Base-by-base conservation (phyloP, 2,888 invertebrate genomes). In the Lasioglossum morio region DNA sequence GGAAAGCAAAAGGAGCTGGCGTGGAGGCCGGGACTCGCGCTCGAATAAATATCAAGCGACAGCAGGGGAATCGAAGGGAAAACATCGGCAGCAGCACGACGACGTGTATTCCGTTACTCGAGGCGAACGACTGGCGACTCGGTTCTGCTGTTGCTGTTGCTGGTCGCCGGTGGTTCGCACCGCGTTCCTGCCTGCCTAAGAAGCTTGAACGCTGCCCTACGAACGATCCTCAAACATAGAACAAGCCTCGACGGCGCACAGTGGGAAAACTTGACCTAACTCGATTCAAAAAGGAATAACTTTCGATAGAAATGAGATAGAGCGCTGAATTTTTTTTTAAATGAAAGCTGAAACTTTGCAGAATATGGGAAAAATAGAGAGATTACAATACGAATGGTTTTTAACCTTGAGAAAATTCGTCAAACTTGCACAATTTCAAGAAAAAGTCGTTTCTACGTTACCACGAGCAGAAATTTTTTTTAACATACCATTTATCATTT, bases 71-170 rank as follows among this genome's bases (percentile, higher is more conserved):
- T 89, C 90, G 88, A 86, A 82, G 90, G 82, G 88, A 91, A 91
- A 91, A 89, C 88, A 90, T 90, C 86, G 87, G 14, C 30, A 16
- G 12, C 79, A 43, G 74, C 79, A 16, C 86, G 88, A 89, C 88
- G 88, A 90, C 88, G 88, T 88, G 90, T 87, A 87, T 91, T 90
- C 91, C 91, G 91, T 91, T 91, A 91, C 84, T 90, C 91, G 88
- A 81, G 81, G 86, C 87, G 87, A 88, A 86, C 84, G 88, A 87
- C 88, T 85, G 81, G 73, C 40, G 23, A 72, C 72, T 72, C 72
- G 72, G 43, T 70, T 63, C 30, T 63, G 63, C 63, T 63, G 63
- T 87, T 66, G 72, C 60, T 60, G 27, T 87, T 66, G 72, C 37
- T 19, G 77, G 53, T 73, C 70, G 70, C 72, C 27, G 63, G 72